Percentiles rank a stretch among this genome's conserved stretches.
These are phyloP conservation scores for Acanthosepion lycidas DNA, from an alignment of 2,888 invertebrate genomes.

Conservation along the genomic window DNA sequence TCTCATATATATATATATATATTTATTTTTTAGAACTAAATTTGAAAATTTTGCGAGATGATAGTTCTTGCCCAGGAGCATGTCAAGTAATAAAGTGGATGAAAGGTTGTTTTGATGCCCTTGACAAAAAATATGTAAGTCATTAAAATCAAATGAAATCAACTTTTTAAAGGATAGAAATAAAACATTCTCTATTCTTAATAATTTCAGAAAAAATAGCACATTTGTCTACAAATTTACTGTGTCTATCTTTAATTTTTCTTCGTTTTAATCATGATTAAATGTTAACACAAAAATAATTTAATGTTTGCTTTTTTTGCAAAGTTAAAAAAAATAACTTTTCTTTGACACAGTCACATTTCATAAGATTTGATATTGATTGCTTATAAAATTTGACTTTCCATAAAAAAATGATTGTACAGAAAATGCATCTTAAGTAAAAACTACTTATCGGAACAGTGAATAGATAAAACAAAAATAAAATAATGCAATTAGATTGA, in stretches of 20 bases:
- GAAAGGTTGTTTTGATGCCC: conserved; percentile 76
- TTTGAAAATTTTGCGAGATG: conserved; percentile 73
- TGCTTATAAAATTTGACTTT: neutral
- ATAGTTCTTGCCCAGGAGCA: conserved; percentile 72
- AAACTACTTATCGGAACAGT: neutral
- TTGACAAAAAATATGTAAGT: conserved; percentile 76
- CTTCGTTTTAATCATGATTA: neutral
- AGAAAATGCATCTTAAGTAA: too few relatives aligned
- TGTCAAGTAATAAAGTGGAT: conserved; percentile 75
- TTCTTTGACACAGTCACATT: neutral
- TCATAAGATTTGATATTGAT: neutral
- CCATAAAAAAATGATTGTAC: neutral
- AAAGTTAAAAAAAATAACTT: neutral
- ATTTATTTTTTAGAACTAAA: conserved; percentile 64
- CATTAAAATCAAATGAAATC: neutral
- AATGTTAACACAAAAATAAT: neutral
- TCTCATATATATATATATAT: conserved; percentile 36
- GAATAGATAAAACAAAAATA: neutral
- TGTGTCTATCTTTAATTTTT: neutral
- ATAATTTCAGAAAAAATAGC: neutral
- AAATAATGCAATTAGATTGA: neutral
- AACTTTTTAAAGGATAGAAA: too few relatives aligned
- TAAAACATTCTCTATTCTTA: neutral
- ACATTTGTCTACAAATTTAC: neutral
- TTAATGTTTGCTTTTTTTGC: neutral